These are phyloP conservation scores for Rhinella marina DNA, from an alignment of 2,797 vertebrate species.

Conservation along the genomic window DNA sequence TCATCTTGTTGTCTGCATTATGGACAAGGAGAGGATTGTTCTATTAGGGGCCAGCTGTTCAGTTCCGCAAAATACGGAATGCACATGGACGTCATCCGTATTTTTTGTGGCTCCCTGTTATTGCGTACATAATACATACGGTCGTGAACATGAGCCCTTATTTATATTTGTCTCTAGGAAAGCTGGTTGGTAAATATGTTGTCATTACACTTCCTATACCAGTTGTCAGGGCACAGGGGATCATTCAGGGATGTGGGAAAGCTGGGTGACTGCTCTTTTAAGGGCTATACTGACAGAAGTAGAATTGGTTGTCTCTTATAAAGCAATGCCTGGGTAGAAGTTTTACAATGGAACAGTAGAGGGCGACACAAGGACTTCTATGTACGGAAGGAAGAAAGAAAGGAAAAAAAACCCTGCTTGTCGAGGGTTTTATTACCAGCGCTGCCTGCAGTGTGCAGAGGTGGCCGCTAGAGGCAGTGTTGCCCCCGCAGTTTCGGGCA, in stretches of 20 bases:
- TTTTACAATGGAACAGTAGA: neutral
- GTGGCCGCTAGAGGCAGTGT: slow-evolving; percentile 43
- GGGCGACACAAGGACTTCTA: neutral
- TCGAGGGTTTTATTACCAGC: neutral
- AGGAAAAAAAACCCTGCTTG: neutral
- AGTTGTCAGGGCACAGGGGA: too few species aligned
- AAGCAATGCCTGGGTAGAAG: neutral
- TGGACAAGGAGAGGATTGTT: too few species aligned
- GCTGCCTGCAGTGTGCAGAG: neutral
- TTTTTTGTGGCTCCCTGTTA: too few species aligned
- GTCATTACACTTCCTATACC: too few species aligned
- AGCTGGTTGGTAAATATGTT: neutral
- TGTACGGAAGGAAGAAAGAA: neutral
- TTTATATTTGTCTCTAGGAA: neutral
- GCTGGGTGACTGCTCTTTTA: neutral
- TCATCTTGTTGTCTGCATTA: too few species aligned
- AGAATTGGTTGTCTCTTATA: too few species aligned
- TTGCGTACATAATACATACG: too few species aligned
- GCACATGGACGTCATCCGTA: too few species aligned
- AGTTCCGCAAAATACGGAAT: too few species aligned
- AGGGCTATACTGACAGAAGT: neutral
- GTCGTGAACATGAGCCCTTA: too few species aligned
- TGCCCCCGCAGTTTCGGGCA: neutral
- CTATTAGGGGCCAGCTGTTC: too few species aligned
- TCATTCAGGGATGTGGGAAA: neutral